Evolutionary conservation across 2,113 vertebrate genomes (phyloP), one percentile per base, ranked within the genome.

Genomic region (Meleagris gallopavo): DNA sequence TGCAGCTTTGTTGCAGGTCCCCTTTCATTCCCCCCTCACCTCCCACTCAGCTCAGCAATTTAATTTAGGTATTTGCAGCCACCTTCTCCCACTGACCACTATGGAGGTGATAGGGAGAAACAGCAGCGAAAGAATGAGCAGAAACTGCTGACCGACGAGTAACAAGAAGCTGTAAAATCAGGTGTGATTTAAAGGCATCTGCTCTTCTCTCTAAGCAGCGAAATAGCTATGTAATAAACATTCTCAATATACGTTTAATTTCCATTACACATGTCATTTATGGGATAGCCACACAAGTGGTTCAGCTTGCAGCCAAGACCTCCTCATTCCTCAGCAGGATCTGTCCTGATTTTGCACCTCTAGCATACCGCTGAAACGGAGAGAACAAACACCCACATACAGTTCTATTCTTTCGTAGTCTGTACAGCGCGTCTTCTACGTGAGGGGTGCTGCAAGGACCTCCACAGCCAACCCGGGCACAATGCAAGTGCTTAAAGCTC

Each of bases 371-470:
- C 12, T 90, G 83, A 91, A 95, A 93, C 0, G 29, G 94, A 95
- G 52, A 89, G 88, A 95, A 95, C 86, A 93, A 89, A 89, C 88
- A 89, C 92, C 92, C 87, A 96, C 90, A 76, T 58, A 48, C 0
- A 0, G 43, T 96, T 96, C 90, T 92, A 95, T 93, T 94, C 86
- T 95, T 93, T 86, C 74, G 0, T 71, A 78, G 83, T 74, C 82
- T 95, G 82, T 81, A 90, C 83, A 90, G 65, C 36, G 27, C 60
- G 50, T 81, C 45, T 95, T 91, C 80, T 72, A 66, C 30, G 57
- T 45, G 88, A 94, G 43, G 13, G 46, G 79, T 78, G 76, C 88
- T 88, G 80, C 61, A 58, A 57, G 40, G 45, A 91, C 77, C 58
- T 34, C 65, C 43, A 73, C 69, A 94, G 86, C 20, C 73, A 93